phyloP scores from a whole-genome alignment of 53 echinoderm and acorn worm species.

The Arbacia lixula region DNA sequence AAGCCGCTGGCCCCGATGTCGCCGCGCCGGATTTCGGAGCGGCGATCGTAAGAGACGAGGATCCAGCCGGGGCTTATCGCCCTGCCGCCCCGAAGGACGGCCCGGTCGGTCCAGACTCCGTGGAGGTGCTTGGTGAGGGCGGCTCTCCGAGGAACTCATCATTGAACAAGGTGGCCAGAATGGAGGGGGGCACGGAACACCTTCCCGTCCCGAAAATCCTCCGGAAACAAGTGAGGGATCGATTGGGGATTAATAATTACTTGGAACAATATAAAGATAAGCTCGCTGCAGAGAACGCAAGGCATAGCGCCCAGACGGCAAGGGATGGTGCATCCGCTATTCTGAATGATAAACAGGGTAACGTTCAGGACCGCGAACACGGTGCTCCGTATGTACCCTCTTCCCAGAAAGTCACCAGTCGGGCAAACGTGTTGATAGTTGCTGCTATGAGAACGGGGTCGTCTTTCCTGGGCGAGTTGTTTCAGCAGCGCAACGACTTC shows the following conservation, averaged over 20 bases:
- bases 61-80: background rate
- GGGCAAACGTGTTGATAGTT: constrained; percentile 58
- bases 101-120: background rate
- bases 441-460: constrained; percentile 94
- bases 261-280: too few relatives aligned
- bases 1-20: background rate
- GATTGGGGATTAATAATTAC: too few relatives aligned
- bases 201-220: background rate
- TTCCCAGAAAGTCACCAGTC: background rate
- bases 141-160: background rate
- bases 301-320: background rate
- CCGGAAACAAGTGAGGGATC: too few relatives aligned
- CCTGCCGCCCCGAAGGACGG: background rate
- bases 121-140: constrained; percentile 13
- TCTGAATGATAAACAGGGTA: background rate
- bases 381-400: too few relatives aligned
- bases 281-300: background rate
- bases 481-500: constrained; percentile 72
- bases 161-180: background rate
- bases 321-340: background rate
- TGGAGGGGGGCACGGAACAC: background rate
- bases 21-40: background rate
- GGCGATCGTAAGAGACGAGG: background rate
- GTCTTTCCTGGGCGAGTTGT: constrained; percentile 84
- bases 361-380: background rate